Conservation (phyloP, 2,888 invertebrate species). For the Latrodectus elegans region DNA sequence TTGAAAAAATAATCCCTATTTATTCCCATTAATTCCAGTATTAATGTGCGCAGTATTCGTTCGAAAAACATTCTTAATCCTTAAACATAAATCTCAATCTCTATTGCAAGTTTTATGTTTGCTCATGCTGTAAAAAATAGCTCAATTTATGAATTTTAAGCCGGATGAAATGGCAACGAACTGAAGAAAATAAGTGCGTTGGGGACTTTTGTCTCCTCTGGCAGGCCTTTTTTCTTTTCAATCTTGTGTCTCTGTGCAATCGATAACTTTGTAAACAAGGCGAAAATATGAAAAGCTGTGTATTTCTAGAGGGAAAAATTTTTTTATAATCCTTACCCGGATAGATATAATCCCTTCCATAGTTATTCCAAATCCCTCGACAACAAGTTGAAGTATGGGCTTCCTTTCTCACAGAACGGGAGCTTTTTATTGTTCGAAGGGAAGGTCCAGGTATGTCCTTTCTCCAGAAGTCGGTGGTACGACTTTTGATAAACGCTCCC, state of each 20-base stretch:
- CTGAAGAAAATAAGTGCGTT: not conserved
- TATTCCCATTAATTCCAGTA: too few relatives aligned
- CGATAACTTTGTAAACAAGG: not conserved
- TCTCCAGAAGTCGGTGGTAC: too few relatives aligned
- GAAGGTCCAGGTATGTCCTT: too few relatives aligned
- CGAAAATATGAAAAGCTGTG: not conserved
- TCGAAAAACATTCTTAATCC: too few relatives aligned
- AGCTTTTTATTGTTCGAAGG: not conserved
- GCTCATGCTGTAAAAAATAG: not conserved
- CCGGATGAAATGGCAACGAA: not conserved
- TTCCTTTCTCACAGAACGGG: not conserved
- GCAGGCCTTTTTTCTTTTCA: not conserved
- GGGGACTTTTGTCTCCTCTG: not conserved
- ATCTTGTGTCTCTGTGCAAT: not conserved
- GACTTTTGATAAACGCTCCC: too few relatives aligned
- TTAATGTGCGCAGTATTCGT: too few relatives aligned
- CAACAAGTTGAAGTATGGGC: not conserved
- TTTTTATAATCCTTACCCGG: constrained; percentile 29
- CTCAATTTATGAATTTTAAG: not conserved
- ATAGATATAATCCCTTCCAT: constrained; percentile 32
- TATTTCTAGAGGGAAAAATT: too few relatives aligned
- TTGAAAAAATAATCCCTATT: too few relatives aligned
- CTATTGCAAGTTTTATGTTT: too few relatives aligned
- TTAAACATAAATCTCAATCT: too few relatives aligned
- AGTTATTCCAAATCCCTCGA: constrained; percentile 33